Conservation (phyloP, 2,113 vertebrate genomes). For the Himantopus leucocephalus region DNA sequence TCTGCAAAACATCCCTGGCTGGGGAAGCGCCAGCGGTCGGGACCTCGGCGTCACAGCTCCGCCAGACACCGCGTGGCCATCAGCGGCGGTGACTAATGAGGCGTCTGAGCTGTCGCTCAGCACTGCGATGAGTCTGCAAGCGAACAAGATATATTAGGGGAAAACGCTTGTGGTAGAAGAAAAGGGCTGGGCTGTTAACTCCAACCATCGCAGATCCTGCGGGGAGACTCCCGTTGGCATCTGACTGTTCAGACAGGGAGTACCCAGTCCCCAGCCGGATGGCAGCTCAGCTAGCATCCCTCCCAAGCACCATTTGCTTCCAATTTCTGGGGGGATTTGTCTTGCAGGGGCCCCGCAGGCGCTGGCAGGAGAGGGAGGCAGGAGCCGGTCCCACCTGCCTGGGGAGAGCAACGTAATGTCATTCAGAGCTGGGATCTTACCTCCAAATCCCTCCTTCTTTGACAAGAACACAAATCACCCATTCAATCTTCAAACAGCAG, state of each 20-base stretch:
- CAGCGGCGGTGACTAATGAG: background rate
- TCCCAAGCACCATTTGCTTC: background rate
- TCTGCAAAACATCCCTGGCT: background rate
- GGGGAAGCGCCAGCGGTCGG: accelerated
- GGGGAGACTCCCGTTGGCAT: background rate
- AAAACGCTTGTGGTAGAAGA: background rate
- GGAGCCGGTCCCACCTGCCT: background rate
- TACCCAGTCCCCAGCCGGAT: background rate
- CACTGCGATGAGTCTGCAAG: accelerated
- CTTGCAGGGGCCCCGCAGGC: background rate
- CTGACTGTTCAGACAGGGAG: background rate
- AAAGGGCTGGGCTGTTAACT: background rate
- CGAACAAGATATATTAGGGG: accelerated
- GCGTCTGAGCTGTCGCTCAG: background rate
- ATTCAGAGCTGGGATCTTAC: background rate
- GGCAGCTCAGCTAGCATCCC: background rate
- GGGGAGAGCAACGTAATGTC: background rate
- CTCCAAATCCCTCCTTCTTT: background rate
- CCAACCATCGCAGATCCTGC: background rate
- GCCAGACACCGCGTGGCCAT: accelerated
- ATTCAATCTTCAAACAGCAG: constrained; percentile 8
- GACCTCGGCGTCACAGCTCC: accelerated
- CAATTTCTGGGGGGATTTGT: background rate
- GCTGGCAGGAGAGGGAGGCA: background rate
- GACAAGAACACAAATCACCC: constrained; percentile 14